Percentiles rank a stretch among this genome's conserved stretches.
Evolutionary conservation across 2,888 invertebrate genomes (phyloP).

Genomic region (Drosophila atroscutellata): DNA sequence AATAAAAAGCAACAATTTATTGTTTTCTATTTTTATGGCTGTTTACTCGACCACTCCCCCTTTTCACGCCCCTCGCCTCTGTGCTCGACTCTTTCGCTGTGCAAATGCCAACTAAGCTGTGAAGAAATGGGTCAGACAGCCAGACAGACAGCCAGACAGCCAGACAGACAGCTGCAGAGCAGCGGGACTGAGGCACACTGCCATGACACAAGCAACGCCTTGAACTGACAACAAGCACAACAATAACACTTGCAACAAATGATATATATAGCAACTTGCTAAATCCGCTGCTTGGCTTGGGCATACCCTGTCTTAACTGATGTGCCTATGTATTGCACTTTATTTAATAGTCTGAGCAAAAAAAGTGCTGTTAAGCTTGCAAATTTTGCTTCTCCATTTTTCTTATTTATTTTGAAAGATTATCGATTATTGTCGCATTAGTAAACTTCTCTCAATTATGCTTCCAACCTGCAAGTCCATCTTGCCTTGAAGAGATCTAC

Average conservation of each 20-base stretch:
- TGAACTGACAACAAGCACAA: slow-evolving; percentile 51
- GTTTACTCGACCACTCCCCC: slow-evolving; percentile 11
- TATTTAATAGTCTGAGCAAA: background rate
- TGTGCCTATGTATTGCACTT: background rate
- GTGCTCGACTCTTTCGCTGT: slow-evolving; percentile 3
- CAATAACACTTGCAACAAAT: slow-evolving; percentile 54
- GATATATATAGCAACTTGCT: slow-evolving; percentile 12
- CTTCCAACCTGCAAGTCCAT: background rate
- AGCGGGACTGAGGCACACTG: slow-evolving; percentile 19
- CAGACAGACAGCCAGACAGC: slow-evolving; percentile 17
- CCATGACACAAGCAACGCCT: slow-evolving; percentile 61
- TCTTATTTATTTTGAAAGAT: background rate
- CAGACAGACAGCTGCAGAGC: slow-evolving; percentile 2
- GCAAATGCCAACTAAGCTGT: slow-evolving; percentile 58
- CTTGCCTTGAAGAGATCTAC: background rate
- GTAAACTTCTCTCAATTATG: background rate
- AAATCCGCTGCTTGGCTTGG: background rate
- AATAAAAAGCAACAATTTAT: slow-evolving; percentile 72
- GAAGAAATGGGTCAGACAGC: slow-evolving; percentile 73
- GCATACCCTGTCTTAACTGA: slow-evolving; percentile 16
- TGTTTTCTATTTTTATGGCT: slow-evolving; percentile 56
- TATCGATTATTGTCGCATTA: background rate
- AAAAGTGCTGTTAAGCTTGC: too few relatives aligned
- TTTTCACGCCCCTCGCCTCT: background rate
- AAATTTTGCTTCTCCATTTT: background rate